A percentile compares a stretch with the other conserved stretches of the same genome.
phyloP scores from a whole-genome alignment of 2,113 vertebrate genomes.

The Cyphomyrus plagiostoma region DNA sequence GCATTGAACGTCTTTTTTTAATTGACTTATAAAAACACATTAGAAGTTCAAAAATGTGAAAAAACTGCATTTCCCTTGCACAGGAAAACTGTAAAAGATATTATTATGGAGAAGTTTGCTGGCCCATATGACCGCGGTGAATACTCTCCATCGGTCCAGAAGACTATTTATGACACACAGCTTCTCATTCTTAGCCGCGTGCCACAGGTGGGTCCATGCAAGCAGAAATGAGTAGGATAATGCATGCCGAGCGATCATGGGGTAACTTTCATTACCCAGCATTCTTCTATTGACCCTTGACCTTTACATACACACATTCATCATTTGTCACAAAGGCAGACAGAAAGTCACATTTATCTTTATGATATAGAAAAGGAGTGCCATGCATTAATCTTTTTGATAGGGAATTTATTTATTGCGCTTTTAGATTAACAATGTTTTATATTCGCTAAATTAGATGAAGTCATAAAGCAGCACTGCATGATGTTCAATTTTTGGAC shows the following conservation, averaged over 20 bases:
- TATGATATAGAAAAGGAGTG: background rate
- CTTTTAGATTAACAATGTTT: background rate
- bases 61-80: slow-evolving; percentile 21
- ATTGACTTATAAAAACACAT: background rate
- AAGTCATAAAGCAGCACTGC: background rate
- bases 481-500: background rate
- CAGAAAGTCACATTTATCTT: background rate
- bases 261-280: background rate
- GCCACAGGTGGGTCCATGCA: slow-evolving; percentile 62
- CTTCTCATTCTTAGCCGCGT: slow-evolving; percentile 63
- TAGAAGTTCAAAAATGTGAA: background rate
- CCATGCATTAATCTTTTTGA: background rate
- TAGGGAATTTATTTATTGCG: background rate
- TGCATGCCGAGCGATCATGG: background rate
- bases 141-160: slow-evolving; percentile 90
- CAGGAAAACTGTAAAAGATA: slow-evolving; percentile 71
- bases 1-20: background rate
- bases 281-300: background rate
- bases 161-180: slow-evolving; percentile 82
- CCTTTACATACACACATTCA: background rate
- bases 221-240: background rate
- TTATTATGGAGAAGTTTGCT: slow-evolving; percentile 78
- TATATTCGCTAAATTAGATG: background rate
- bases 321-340: background rate
- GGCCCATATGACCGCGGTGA: slow-evolving; percentile 77